Conservation (phyloP, 2,888 invertebrate genomes). For the Cetonia aurata region DNA sequence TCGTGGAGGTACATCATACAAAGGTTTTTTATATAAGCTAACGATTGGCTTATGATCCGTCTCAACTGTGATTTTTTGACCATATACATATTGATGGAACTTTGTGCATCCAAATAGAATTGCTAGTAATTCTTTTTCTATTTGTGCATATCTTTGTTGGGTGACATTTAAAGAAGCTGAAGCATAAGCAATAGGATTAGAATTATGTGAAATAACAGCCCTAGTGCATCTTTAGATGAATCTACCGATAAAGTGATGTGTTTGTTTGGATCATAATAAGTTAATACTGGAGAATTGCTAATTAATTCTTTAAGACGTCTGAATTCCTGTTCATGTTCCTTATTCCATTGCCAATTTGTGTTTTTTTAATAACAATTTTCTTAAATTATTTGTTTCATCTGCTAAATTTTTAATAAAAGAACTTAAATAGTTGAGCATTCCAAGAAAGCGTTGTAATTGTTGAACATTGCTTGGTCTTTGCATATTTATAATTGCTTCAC, state of each 20-base stretch:
- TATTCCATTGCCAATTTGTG: not conserved
- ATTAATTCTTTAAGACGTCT: not conserved
- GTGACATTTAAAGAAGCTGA: constrained; percentile 1
- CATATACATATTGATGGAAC: not conserved
- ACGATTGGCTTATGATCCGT: not conserved
- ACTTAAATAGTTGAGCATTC: not conserved
- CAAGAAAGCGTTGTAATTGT: not conserved
- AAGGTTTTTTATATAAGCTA: constrained; percentile 20
- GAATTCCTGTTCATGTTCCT: not conserved
- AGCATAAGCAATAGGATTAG: not conserved
- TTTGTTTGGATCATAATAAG: not conserved
- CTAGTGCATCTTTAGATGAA: constrained; percentile 1
- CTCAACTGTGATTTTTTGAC: constrained; percentile 3
- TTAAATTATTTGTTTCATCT: not conserved
- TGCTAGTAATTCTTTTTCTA: constrained; percentile 29
- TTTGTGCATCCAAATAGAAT: constrained; percentile 15
- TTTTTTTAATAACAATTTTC: not conserved
- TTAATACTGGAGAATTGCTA: not conserved
- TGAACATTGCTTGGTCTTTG: not conserved
- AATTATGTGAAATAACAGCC: not conserved
- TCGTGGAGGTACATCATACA: constrained; percentile 23
- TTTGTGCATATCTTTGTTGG: constrained; percentile 20
- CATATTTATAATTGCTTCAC: not conserved
- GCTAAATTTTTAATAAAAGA: not conserved
- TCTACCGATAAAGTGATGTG: not conserved